Evolutionary conservation across 2,888 invertebrate species (phyloP).

Genomic region (Odontocerum albicorne): DNA sequence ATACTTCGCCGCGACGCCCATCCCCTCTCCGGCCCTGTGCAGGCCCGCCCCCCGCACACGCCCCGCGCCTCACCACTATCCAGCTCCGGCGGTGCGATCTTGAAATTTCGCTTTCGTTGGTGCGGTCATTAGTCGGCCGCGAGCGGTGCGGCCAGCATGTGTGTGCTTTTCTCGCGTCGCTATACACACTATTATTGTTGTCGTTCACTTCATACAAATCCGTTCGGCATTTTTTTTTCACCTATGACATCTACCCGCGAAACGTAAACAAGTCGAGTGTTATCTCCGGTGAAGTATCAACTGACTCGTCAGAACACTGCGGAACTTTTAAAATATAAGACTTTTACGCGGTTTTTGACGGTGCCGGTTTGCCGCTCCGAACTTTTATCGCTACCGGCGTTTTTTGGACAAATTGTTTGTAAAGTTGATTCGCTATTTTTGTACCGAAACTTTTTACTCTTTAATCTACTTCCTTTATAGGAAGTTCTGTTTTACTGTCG

Average conservation of each 20-base stretch:
- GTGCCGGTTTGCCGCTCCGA: background rate
- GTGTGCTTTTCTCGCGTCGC: slow-evolving; percentile 48
- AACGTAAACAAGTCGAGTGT: slow-evolving; percentile 9
- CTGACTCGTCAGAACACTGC: background rate
- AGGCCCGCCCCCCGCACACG: slow-evolving; percentile 41
- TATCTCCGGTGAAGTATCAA: background rate
- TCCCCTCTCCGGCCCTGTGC: slow-evolving; percentile 18
- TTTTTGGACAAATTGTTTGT: background rate
- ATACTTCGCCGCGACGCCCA: slow-evolving; percentile 40
- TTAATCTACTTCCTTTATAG: slow-evolving; percentile 39
- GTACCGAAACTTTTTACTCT: background rate
- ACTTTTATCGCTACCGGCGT: background rate
- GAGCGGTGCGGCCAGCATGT: slow-evolving; percentile 63
- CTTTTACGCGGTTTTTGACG: slow-evolving; percentile 2
- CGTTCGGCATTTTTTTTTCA: slow-evolving; percentile 5
- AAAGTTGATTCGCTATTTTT: slow-evolving; percentile 3
- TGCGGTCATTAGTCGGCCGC: slow-evolving; percentile 61
- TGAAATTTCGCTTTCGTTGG: slow-evolving; percentile 73
- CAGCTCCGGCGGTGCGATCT: slow-evolving; percentile 57
- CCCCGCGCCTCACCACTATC: slow-evolving; percentile 42
- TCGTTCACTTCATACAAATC: slow-evolving; percentile 13
- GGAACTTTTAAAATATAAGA: background rate
- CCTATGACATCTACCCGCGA: slow-evolving; percentile 1
- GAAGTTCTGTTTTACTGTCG: slow-evolving; percentile 6
- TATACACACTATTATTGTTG: slow-evolving; percentile 21